These are phyloP conservation scores for Diplodus sargus DNA, from an alignment of 2,797 vertebrate genomes.

Conservation along the genomic window DNA sequence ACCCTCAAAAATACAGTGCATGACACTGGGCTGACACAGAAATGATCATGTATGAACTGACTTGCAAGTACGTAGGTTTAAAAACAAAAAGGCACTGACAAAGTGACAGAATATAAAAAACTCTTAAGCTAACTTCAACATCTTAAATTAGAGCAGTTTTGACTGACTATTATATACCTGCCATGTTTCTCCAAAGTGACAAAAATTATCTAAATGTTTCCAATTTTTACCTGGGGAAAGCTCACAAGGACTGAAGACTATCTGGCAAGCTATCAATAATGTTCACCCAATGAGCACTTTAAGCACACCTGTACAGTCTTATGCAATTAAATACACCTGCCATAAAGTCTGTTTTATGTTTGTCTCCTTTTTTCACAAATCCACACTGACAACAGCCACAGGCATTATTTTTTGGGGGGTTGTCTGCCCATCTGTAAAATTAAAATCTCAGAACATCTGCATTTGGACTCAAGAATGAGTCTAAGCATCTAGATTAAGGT, in stretches of 20 bases:
- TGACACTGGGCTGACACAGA: background rate
- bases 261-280: background rate
- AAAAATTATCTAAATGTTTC: background rate
- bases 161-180: background rate
- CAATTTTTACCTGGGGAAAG: background rate
- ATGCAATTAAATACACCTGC: background rate
- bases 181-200: background rate
- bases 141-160: background rate
- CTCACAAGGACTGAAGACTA: background rate
- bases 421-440: no score
- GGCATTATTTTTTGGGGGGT: no score
- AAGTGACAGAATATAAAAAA: background rate
- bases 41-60: background rate
- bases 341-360: background rate
- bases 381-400: no score
- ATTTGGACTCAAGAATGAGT: no score
- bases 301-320: background rate
- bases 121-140: background rate
- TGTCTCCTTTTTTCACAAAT: no score
- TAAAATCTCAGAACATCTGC: no score
- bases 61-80: background rate
- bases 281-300: background rate
- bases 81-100: no score
- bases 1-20: conserved; percentile 1
- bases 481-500: no score